Evolutionary conservation across 1,140 invertebrate species (phyloP), one percentile per base, ranked within the genome.

Genomic region (Zaprionus lachaisei): DNA sequence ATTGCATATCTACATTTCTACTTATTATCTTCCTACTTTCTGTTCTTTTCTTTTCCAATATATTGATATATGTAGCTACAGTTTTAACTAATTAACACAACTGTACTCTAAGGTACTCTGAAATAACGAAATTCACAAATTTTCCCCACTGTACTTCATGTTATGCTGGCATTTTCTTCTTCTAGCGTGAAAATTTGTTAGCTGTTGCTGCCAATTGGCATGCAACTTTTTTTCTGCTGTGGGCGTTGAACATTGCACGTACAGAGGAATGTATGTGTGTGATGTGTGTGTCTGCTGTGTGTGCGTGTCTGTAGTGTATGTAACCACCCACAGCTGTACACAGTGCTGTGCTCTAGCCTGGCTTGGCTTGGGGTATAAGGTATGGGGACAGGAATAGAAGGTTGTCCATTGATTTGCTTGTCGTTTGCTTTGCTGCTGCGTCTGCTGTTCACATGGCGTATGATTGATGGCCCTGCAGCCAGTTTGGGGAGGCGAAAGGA

Each of bases 391-490:
- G 28, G 55, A 31, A 17, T 44, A 34, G 12, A 28, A 56, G 66
- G 20, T 20, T 76, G 60, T 67, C 28, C 70, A 84, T 75, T 85
- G 81, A 83, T 83, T 85, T 68, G 79, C 62, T 67, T 80, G 65
- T 62, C 49, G 57, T 61, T 76, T 61, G 62, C 24, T 28, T n/a
- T 64, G 62, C 31, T 56, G 62, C 41, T 2, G 75, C 72, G 66
- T 86, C 71, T 79, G 80, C 61, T 81, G 84, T 73, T 89, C 71
- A 90, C 76, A 90, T 81, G 85, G 85, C 85, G 85, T 89, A 89
- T 89, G 85, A 89, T 90, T 89, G 85, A 89, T 89, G 79, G 81
- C 75, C 76, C 81, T 90, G 81, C 72, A 79, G 79, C 47, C 75
- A 80, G 55, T 60, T 41, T 11, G 11, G 22, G 4, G 14, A 7